Evolutionary conservation across 2,888 invertebrate genomes (phyloP).

Genomic region (Pyralis farinalis): DNA sequence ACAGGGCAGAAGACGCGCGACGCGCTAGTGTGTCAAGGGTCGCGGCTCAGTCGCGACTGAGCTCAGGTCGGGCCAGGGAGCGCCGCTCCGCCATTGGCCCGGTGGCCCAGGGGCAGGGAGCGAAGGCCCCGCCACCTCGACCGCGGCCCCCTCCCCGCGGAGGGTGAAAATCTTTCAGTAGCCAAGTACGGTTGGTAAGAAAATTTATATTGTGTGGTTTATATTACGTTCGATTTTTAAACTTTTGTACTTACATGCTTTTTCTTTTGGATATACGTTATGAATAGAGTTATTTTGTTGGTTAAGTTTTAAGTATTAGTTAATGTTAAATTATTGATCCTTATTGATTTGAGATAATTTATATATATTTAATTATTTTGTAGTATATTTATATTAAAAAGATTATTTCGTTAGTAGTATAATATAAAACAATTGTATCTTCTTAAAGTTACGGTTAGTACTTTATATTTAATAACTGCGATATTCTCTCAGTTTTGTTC

Average conservation of each 20-base stretch:
- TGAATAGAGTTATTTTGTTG: too few species aligned
- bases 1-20: constrained; percentile 61
- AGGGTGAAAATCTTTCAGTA: constrained; percentile 71
- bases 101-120: constrained; percentile 78
- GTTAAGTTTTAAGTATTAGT: too few species aligned
- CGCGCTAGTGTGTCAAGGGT: constrained; percentile 76
- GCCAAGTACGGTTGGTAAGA: constrained; percentile 65
- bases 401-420: too few species aligned
- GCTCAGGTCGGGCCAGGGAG: constrained; percentile 75
- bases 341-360: too few species aligned
- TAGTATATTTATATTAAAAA: too few species aligned
- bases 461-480: too few species aligned
- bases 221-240: constrained; percentile 13
- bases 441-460: too few species aligned
- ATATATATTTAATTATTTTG: too few species aligned
- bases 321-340: too few species aligned
- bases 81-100: constrained; percentile 78
- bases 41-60: constrained; percentile 77
- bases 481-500: constrained; percentile 24
- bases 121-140: constrained; percentile 79
- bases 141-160: constrained; percentile 51
- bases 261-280: constrained; percentile 4
- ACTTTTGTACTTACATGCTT: constrained; percentile 16
- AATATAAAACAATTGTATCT: too few species aligned
- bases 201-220: constrained; percentile 34